Evolutionary conservation across 2,888 invertebrate species (phyloP).

Genomic region (Nephrotoma appendiculata): DNA sequence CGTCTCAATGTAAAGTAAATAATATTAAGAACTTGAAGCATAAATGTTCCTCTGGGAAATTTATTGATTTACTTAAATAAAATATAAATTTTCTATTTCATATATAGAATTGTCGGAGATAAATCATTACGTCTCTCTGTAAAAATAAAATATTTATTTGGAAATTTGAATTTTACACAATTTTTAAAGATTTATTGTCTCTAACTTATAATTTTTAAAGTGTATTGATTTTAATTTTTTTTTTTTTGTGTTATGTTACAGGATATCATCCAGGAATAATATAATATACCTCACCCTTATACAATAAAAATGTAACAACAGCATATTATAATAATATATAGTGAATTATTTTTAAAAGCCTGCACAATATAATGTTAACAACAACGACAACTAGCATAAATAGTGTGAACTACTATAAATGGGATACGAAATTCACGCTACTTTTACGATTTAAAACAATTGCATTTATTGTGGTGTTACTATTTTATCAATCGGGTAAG

Average conservation of each 20-base stretch:
- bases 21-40: background rate
- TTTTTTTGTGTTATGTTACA: background rate
- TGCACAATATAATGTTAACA: background rate
- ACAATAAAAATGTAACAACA: background rate
- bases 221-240: background rate
- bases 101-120: background rate
- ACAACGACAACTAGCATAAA: background rate
- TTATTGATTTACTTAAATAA: background rate
- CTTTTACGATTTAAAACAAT: background rate
- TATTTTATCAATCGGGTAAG: slow-evolving; percentile 2
- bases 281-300: background rate
- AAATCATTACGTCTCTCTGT: background rate
- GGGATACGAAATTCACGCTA: background rate
- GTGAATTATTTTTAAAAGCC: background rate
- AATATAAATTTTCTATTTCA: background rate
- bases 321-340: background rate
- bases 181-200: background rate
- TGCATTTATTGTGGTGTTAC: background rate
- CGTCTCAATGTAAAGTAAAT: background rate
- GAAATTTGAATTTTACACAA: background rate
- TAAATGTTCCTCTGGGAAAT: background rate
- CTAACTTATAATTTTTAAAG: background rate
- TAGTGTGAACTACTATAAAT: background rate
- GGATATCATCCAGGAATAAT: background rate
- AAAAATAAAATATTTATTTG: background rate